phyloP scores from a whole-genome alignment of 2,113 vertebrate genomes.

The Hylia prasina region DNA sequence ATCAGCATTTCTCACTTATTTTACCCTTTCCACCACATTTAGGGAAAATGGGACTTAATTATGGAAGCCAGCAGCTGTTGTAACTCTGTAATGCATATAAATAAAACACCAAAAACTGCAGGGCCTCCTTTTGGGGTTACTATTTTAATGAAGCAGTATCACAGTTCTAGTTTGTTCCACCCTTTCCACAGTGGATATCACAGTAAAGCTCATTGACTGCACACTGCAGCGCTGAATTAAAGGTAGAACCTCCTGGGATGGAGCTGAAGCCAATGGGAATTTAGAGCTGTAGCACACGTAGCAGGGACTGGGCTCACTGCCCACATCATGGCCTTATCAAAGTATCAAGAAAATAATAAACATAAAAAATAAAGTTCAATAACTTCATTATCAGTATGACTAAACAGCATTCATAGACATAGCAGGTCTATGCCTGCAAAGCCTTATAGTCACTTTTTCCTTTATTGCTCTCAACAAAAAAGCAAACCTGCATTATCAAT shows the following conservation, averaged over 20 bases:
- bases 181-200: neutral
- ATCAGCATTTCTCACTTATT: neutral
- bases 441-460: neutral
- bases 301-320: neutral
- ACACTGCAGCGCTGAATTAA: neutral
- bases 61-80: conserved; percentile 17
- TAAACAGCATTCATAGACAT: neutral
- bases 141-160: neutral
- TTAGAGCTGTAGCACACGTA: neutral
- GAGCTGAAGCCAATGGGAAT: neutral
- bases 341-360: neutral
- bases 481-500: neutral
- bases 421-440: neutral
- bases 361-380: neutral
- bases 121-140: neutral
- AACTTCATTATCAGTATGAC: neutral
- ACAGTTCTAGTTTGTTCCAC: neutral
- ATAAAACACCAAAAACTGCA: neutral
- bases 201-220: neutral
- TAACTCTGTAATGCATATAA: neutral
- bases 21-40: neutral
- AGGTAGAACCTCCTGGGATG: neutral
- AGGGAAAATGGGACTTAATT: conserved; percentile 20
- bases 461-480: neutral
- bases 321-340: neutral